Conservation (phyloP, 2,797 vertebrate genomes). For the Ctenochaetus hawaiiensis region DNA sequence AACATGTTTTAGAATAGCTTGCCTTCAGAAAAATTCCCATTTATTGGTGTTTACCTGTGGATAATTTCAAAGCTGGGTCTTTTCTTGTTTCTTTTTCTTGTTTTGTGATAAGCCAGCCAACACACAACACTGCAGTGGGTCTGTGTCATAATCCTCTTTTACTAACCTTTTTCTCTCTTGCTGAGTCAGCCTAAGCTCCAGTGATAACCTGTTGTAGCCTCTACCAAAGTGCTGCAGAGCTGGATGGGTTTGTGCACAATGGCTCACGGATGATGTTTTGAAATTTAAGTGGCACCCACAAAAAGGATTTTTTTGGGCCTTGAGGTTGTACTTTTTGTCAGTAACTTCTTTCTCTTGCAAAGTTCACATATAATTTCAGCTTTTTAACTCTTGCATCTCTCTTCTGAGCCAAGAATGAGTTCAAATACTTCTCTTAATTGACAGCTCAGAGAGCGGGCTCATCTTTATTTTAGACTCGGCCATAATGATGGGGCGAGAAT, state of each 20-base stretch:
- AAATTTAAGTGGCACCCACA: slow-evolving; percentile 43
- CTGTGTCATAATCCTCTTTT: slow-evolving; percentile 56
- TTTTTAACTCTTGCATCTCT: slow-evolving; percentile 7
- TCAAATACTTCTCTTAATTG: slow-evolving; percentile 35
- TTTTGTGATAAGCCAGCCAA: slow-evolving; percentile 32
- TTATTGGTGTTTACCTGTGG: slow-evolving; percentile 39
- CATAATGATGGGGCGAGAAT: slow-evolving; percentile 34
- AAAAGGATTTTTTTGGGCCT: slow-evolving; percentile 31
- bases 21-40: slow-evolving; percentile 12
- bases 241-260: slow-evolving; percentile 35
- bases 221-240: slow-evolving; percentile 51
- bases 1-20: slow-evolving; percentile 5
- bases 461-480: slow-evolving; percentile 46
- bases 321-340: slow-evolving; percentile 20
- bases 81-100: slow-evolving; percentile 1
- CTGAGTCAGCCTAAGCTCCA: slow-evolving; percentile 65
- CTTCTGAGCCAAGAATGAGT: slow-evolving; percentile 12
- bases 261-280: slow-evolving; percentile 38
- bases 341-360: neutral
- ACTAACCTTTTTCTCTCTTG: slow-evolving; percentile 62
- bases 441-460: slow-evolving; percentile 8
- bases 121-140: slow-evolving; percentile 28
- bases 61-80: slow-evolving; percentile 37
- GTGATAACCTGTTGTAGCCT: slow-evolving; percentile 64
- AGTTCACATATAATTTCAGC: neutral